Conservation (phyloP, 2,113 vertebrate species). For the Pterophyllum scalare region DNA sequence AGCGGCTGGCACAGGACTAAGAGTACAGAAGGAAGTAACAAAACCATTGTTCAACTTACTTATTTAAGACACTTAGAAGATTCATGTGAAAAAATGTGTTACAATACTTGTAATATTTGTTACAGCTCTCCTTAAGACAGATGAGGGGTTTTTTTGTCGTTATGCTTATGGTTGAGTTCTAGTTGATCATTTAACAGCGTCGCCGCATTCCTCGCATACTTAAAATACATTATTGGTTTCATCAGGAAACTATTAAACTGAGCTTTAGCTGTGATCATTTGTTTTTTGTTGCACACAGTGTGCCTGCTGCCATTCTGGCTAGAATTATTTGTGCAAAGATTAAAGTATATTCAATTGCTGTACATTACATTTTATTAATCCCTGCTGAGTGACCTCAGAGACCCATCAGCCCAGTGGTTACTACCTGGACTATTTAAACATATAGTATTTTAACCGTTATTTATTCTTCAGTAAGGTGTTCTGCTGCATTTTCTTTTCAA, state of each 20-base stretch:
- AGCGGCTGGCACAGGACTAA: not conserved
- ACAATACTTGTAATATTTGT: not conserved
- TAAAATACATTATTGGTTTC: conserved; percentile 16
- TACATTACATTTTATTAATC: not conserved
- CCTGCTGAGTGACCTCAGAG: not conserved
- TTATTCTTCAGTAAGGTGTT: not conserved
- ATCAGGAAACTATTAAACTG: not conserved
- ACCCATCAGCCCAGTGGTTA: not conserved
- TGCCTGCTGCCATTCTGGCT: not conserved
- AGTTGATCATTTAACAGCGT: conserved; percentile 61
- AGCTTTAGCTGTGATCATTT: conserved; percentile 5
- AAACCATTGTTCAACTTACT: not conserved
- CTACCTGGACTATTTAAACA: not conserved
- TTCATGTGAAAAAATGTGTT: not conserved
- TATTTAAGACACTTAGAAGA: not conserved
- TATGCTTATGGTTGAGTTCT: not conserved
- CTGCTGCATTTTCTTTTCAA: too few relatives aligned
- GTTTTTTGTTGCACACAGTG: not conserved
- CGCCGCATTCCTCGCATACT: conserved; percentile 56
- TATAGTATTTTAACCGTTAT: not conserved
- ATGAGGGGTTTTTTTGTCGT: not conserved
- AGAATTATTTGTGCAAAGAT: conserved; percentile 10
- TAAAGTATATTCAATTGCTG: conserved; percentile 18
- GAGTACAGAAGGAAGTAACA: not conserved
- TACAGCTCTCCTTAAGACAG: not conserved